These are phyloP conservation scores for Oligia latruncula DNA, from an alignment of 2,888 invertebrate genomes.

Conservation along the genomic window DNA sequence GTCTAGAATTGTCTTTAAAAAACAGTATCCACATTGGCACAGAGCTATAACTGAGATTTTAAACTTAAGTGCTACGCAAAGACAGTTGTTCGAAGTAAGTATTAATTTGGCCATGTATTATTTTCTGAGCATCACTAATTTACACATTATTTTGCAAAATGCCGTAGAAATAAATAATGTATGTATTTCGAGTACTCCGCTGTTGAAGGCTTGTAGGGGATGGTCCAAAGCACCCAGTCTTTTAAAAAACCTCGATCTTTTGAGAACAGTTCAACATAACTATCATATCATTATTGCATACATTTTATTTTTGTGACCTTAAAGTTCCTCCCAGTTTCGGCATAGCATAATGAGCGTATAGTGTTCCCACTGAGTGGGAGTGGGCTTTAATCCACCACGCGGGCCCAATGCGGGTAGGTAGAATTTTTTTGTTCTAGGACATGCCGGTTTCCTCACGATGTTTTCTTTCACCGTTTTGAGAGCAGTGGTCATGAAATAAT, in stretches of 20 bases:
- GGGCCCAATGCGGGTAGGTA: too few relatives aligned
- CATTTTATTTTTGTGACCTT: not conserved
- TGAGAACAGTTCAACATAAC: not conserved
- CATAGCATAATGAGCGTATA: too few relatives aligned
- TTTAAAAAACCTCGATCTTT: not conserved
- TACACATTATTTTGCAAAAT: not conserved
- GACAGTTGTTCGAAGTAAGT: conserved; percentile 31
- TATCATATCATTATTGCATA: not conserved
- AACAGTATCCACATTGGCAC: not conserved
- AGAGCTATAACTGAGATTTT: conserved; percentile 6
- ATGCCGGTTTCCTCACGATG: too few relatives aligned
- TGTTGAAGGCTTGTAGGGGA: too few relatives aligned
- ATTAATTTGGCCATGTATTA: not conserved
- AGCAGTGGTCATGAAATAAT: too few relatives aligned
- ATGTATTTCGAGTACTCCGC: not conserved
- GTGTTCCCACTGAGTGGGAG: too few relatives aligned
- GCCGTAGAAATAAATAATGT: not conserved
- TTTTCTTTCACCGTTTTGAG: too few relatives aligned
- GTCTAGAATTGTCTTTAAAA: not conserved
- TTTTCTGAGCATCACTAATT: not conserved
- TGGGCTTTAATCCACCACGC: too few relatives aligned
- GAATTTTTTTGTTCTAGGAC: too few relatives aligned
- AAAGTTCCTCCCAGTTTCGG: not conserved
- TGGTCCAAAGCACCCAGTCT: not conserved
- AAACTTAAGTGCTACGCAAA: conserved; percentile 4